phyloP scores from a whole-genome alignment of 2,888 invertebrate genomes.

The Brenthis daphne region DNA sequence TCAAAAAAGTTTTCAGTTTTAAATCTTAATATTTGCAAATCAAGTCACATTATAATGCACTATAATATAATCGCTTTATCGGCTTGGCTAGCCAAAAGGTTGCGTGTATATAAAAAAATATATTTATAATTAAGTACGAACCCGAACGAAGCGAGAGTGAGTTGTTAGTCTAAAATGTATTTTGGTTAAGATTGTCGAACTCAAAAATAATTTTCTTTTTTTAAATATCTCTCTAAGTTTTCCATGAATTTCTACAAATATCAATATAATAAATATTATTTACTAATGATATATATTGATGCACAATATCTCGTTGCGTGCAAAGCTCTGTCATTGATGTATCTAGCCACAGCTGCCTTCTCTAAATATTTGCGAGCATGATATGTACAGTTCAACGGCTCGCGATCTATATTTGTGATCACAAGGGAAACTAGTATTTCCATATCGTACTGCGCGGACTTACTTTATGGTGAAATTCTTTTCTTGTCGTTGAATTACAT shows the following conservation, averaged over 20 bases:
- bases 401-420: conserved; percentile 68
- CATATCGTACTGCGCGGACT: conserved; percentile 39
- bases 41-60: too few species aligned
- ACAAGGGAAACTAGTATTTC: conserved; percentile 56
- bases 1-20: too few species aligned
- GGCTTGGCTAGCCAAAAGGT: too few species aligned
- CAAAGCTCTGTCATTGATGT: conserved; percentile 58
- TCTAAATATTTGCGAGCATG: conserved; percentile 70
- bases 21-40: too few species aligned
- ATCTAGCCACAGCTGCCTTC: conserved; percentile 61
- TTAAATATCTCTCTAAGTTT: too few species aligned
- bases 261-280: background rate
- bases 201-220: too few species aligned
- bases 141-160: too few species aligned
- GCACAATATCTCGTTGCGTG: conserved; percentile 2
- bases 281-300: background rate
- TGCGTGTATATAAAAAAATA: too few species aligned
- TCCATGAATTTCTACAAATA: background rate
- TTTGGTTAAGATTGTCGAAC: too few species aligned
- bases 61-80: too few species aligned
- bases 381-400: conserved; percentile 68
- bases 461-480: conserved; percentile 32
- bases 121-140: too few species aligned
- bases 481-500: conserved; percentile 17
- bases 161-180: too few species aligned